Conservation (phyloP, 2,797 vertebrate genomes). For the Protonibea diacanthus region DNA sequence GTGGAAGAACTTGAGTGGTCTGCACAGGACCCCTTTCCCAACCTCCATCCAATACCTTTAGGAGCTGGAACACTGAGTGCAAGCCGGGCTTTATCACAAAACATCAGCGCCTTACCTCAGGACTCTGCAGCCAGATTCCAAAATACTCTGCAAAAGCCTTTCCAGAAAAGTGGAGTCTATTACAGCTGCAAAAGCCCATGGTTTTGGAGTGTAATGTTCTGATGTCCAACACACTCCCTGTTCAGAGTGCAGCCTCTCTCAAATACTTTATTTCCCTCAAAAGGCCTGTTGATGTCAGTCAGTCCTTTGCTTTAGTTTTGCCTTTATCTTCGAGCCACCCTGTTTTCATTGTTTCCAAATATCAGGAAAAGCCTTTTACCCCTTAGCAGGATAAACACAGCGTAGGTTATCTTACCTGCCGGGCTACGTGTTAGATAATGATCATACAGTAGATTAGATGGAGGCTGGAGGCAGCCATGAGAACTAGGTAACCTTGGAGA, state of each 20-base stretch:
- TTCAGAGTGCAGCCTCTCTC: neutral
- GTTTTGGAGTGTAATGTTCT: neutral
- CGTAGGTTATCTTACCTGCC: slow-evolving; percentile 30
- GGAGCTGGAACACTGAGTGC: neutral
- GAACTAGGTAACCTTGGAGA: neutral
- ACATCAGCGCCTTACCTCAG: neutral
- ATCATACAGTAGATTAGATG: slow-evolving; percentile 17
- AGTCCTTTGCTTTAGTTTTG: slow-evolving; percentile 10
- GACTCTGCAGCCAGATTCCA: neutral
- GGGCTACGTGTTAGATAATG: slow-evolving; percentile 17
- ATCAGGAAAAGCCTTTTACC: slow-evolving; percentile 26
- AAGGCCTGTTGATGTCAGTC: neutral
- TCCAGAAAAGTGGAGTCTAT: neutral
- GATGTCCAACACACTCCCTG: neutral
- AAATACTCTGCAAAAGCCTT: neutral
- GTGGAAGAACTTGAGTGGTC: neutral
- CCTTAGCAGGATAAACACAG: slow-evolving; percentile 19
- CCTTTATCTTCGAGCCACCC: neutral
- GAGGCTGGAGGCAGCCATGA: slow-evolving; percentile 13
- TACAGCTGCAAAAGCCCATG: neutral
- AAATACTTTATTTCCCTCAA: slow-evolving; percentile 1
- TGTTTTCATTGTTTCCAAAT: slow-evolving; percentile 15
- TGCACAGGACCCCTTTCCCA: neutral
- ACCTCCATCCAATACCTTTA: neutral
- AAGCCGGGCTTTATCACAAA: neutral